Conservation (phyloP, 2,113 vertebrate species). For the Carettochelys insculpta region DNA sequence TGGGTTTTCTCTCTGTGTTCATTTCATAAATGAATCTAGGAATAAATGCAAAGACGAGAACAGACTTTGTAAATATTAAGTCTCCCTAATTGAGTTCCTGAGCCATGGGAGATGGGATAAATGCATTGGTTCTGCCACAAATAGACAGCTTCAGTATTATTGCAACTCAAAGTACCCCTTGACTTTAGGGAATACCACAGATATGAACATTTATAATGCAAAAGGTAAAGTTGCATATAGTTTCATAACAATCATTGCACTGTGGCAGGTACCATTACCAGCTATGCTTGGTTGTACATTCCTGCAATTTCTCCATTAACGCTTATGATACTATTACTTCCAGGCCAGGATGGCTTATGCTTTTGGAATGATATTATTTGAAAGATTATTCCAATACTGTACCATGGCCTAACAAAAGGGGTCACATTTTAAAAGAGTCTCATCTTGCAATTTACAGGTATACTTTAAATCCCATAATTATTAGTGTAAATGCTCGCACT, state of each 20-base stretch:
- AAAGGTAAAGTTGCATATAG: background rate
- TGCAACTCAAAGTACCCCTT: background rate
- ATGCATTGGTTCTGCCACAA: background rate
- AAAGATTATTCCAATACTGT: background rate
- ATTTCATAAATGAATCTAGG: background rate
- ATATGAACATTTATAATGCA: background rate
- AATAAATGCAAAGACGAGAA: background rate
- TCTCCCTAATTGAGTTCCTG: background rate
- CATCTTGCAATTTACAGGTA: background rate
- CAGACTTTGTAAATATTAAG: background rate
- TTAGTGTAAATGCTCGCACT: background rate
- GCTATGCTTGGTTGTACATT: background rate
- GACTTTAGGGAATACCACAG: background rate
- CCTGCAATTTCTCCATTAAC: background rate
- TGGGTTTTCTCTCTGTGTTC: background rate
- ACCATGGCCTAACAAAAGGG: background rate
- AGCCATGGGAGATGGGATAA: background rate
- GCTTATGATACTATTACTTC: fast-evolving
- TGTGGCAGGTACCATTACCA: background rate
- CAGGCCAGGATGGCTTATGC: fast-evolving
- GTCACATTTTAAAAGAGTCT: background rate
- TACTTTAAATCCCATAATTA: background rate
- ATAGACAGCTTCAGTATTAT: background rate
- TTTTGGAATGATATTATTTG: background rate
- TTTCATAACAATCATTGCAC: background rate